A percentile compares a stretch with the other conserved stretches of the same genome.
phyloP scores from a whole-genome alignment of 2,888 invertebrate species.

The Dryomyza anilis region DNA sequence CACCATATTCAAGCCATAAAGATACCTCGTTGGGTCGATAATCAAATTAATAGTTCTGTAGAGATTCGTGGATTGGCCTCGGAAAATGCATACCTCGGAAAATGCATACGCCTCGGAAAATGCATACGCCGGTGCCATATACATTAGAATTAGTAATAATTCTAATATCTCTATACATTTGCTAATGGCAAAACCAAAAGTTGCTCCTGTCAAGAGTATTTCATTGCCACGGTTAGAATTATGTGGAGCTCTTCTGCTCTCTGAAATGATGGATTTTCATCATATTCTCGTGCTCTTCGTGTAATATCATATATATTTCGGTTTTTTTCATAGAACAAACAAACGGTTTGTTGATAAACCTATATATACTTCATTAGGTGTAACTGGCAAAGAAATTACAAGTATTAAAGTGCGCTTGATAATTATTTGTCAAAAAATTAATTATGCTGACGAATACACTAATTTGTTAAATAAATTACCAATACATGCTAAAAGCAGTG shows the following conservation, averaged over 20 bases:
- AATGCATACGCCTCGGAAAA: too few relatives aligned
- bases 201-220: conserved; percentile 2
- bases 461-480: background rate
- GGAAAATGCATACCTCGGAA: too few relatives aligned
- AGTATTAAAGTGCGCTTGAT: background rate
- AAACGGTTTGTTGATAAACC: background rate
- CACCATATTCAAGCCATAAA: background rate
- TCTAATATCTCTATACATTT: background rate
- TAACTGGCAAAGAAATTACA: background rate
- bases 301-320: conserved; percentile 18
- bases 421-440: background rate
- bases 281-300: conserved; percentile 4
- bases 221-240: conserved; percentile 17
- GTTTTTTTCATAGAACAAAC: background rate
- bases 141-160: conserved; percentile 3
- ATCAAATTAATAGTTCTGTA: background rate
- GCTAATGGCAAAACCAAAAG: conserved; percentile 4
- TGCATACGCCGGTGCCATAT: conserved; percentile 20
- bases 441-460: background rate
- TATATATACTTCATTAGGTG: background rate
- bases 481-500: background rate
- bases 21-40: conserved; percentile 15
- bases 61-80: conserved; percentile 19
- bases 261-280: background rate
- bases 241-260: too few relatives aligned